These are phyloP conservation scores for Palloptera scutellata DNA, from an alignment of 2,888 invertebrate genomes.

Conservation along the genomic window DNA sequence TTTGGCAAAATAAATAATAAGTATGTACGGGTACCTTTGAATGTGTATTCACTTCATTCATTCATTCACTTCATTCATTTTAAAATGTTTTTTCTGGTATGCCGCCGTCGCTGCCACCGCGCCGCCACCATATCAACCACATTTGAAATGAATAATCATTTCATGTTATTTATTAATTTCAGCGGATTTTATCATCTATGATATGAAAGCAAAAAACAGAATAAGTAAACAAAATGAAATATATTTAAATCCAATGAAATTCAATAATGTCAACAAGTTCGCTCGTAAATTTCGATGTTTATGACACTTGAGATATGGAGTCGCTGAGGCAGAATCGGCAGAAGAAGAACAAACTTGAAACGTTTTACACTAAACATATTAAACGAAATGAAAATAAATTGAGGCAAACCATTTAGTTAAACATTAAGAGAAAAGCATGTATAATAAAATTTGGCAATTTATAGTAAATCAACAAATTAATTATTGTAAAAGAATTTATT, in stretches of 20 bases:
- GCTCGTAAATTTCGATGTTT: constrained; percentile 23
- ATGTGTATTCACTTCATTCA: not conserved
- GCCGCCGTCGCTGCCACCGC: too few species aligned
- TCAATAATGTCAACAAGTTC: constrained; percentile 21
- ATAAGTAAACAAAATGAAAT: not conserved
- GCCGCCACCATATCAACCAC: too few species aligned
- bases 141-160: too few species aligned
- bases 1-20: too few species aligned
- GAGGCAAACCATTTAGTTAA: constrained; percentile 16
- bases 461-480: constrained; percentile 24
- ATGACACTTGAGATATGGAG: constrained; percentile 8
- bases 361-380: too few species aligned
- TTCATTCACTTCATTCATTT: not conserved
- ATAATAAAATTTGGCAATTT: constrained; percentile 25
- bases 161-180: too few species aligned
- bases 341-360: too few species aligned
- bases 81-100: too few species aligned
- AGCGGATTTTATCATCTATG: too few species aligned
- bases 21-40: too few species aligned
- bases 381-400: too few species aligned
- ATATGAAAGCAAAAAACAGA: too few species aligned
- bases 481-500: constrained; percentile 25
- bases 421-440: constrained; percentile 13
- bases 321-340: not conserved
- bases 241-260: constrained; percentile 11